A percentile compares a stretch with the other conserved stretches of the same genome.
Conservation (phyloP, 2,888 invertebrate genomes). For the Scaeva pyrastri region DNA sequence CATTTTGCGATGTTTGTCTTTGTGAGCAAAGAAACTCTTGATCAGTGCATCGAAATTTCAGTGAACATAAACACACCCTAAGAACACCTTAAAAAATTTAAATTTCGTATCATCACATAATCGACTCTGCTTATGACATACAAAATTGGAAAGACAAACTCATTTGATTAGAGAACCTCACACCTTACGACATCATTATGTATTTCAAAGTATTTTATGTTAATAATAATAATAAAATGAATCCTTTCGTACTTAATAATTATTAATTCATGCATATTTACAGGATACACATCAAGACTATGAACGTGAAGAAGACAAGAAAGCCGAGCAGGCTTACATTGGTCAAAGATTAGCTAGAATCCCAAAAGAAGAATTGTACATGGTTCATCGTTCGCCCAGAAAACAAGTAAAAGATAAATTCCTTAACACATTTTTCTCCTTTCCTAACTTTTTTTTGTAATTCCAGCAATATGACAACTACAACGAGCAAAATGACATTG, state of each 20-base stretch:
- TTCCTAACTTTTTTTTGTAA: constrained; percentile 22
- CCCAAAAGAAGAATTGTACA: constrained; percentile 82
- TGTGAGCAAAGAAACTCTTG: too few species aligned
- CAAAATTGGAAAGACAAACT: too few species aligned
- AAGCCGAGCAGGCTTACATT: constrained; percentile 82
- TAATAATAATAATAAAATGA: too few species aligned
- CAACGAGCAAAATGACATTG: constrained; percentile 83
- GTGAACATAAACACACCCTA: too few species aligned
- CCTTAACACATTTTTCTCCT: constrained; percentile 25
- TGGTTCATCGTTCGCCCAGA: constrained; percentile 82
- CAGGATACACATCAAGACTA: constrained; percentile 80
- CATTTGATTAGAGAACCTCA: too few species aligned
- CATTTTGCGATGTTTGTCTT: too few species aligned
- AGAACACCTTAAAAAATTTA: too few species aligned
- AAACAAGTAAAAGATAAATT: constrained; percentile 82
- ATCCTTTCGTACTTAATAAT: neutral
- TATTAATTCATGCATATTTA: constrained; percentile 12
- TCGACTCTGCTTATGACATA: too few species aligned
- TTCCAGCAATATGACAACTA: constrained; percentile 79
- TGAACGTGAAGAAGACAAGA: constrained; percentile 79
- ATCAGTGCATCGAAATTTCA: too few species aligned
- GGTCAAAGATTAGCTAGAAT: constrained; percentile 83
- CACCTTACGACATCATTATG: too few species aligned
- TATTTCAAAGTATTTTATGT: too few species aligned
- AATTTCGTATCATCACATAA: too few species aligned